Evolutionary conservation across 37 sponge, comb jelly and placozoan genomes (phyloP).

Genomic region (Cliona cf. orientalis): DNA sequence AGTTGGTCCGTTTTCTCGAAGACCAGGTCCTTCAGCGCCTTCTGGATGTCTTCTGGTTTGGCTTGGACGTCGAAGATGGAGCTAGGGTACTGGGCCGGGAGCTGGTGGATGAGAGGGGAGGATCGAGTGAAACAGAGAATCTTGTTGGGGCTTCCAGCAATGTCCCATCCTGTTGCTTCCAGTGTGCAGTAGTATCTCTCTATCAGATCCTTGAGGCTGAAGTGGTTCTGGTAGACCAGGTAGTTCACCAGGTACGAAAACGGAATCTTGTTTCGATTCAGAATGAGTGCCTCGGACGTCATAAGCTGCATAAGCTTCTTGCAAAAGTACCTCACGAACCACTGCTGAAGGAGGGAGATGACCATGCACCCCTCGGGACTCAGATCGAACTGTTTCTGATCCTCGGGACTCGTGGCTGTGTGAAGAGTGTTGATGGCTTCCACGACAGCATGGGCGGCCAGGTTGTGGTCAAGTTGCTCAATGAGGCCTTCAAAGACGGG

Average conservation of each 20-base stretch:
- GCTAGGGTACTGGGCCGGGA: slow-evolving; percentile 70
- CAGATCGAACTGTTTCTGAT: background rate
- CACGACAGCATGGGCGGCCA: slow-evolving; percentile 16
- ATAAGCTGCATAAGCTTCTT: slow-evolving; percentile 54
- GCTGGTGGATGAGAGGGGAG: slow-evolving; percentile 73
- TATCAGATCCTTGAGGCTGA: slow-evolving; percentile 60
- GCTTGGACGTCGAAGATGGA: background rate
- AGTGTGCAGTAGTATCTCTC: slow-evolving; percentile 9
- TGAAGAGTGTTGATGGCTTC: slow-evolving; percentile 23
- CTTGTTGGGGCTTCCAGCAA: slow-evolving; percentile 53
- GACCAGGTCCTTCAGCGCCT: slow-evolving; percentile 25
- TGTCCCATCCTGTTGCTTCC: slow-evolving; percentile 20
- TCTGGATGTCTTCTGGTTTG: background rate
- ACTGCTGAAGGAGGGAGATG: slow-evolving; percentile 18
- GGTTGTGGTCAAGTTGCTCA: slow-evolving; percentile 1
- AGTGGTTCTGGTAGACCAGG: slow-evolving; percentile 71
- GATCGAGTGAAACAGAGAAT: slow-evolving; percentile 87
- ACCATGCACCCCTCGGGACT: slow-evolving; percentile 32
- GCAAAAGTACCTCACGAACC: slow-evolving; percentile 33
- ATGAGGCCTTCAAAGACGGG: slow-evolving; percentile 25
- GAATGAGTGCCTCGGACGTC: slow-evolving; percentile 49
- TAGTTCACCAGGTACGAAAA: slow-evolving; percentile 43
- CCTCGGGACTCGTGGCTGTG: background rate
- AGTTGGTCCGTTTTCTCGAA: slow-evolving; percentile 28
- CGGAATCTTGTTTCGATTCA: slow-evolving; percentile 26